A percentile compares a stretch with the other conserved stretches of the same genome.
These are phyloP conservation scores for Takifugu rubripes DNA, from an alignment of 2,797 vertebrate species.

Conservation along the genomic window DNA sequence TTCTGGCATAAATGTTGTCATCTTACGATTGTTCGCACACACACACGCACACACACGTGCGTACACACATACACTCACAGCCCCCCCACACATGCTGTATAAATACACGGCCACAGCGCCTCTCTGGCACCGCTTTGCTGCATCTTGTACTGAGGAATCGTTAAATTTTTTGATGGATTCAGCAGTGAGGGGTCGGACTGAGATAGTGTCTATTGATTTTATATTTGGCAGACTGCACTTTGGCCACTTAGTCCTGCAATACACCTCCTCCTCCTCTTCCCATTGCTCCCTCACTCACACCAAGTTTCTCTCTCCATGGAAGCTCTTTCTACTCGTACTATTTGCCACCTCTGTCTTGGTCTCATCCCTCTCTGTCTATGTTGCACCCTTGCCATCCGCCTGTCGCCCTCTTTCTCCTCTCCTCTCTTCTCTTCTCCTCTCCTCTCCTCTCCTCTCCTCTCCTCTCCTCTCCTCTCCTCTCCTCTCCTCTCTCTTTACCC, in stretches of 20 bases:
- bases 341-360: conserved; percentile 12
- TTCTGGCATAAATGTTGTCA: no score
- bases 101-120: conserved; percentile 18
- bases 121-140: conserved; percentile 42
- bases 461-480: background rate
- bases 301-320: conserved; percentile 5
- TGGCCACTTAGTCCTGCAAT: conserved; percentile 67
- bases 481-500: no score
- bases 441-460: background rate
- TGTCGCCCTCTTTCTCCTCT: no score
- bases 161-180: conserved; percentile 73
- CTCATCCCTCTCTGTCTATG: conserved; percentile 44
- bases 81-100: background rate
- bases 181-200: conserved; percentile 67
- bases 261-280: conserved; percentile 40
- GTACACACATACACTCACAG: background rate
- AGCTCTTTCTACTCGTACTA: conserved; percentile 1
- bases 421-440: background rate
- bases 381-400: conserved; percentile 24
- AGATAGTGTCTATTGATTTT: conserved; percentile 80
- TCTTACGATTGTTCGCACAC: background rate
- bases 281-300: conserved; percentile 16
- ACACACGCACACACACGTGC: conserved; percentile 11
- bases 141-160: conserved; percentile 69
- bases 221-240: conserved; percentile 72